Evolutionary conservation across 2,888 invertebrate species (phyloP), one percentile per base, ranked within the genome.

Genomic region (Strigamia maritima): DNA sequence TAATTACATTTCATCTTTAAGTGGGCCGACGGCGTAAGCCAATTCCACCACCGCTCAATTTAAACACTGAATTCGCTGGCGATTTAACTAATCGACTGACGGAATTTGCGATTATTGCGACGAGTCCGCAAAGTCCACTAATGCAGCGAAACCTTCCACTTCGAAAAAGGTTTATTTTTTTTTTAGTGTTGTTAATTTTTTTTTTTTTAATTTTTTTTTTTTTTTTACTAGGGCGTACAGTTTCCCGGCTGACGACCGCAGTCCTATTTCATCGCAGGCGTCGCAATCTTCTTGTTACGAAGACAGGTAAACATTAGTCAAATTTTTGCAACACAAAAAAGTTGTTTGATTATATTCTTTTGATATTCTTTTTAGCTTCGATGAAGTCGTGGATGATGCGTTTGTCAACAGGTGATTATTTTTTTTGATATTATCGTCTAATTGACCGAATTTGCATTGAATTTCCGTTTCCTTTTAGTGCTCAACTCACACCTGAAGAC

Each of bases 51-150:
- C 84, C 83, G 54, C 82, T 84, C 79, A 83, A 83, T 82, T 82
- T 84, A 81, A 44, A 24, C 1, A n/a, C 19, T 24, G 76, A 44
- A 76, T 35, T 44, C 49, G 35, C 19, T 70, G 49, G 78, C 40
- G 24, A 44, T 77, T 28, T 28, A 40, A 44, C 74, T 75, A 81
- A 83, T 76, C 81, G 83, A 31, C 82, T 85, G 65, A 82, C 83
- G 80, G 83, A 85, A 80, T 82, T 85, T 75, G 85, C 85, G 4
- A 85, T 85, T 77, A 86, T 86, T 79, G 86, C 80, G 16, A 80
- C 80, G 38, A 79, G 79, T 79, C 80, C 79, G 7, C 77, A 79
- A 19, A 80, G 80, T 26, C 80, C 80, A 26, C 70, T 80, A 19
- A 79, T 80, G 80, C 80, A 80, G 26, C 79, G 85, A 80, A 86